A percentile compares a stretch with the other conserved stretches of the same genome.
phyloP scores from a whole-genome alignment of 2,113 vertebrate species.

The Brachypodius melanocephalos region DNA sequence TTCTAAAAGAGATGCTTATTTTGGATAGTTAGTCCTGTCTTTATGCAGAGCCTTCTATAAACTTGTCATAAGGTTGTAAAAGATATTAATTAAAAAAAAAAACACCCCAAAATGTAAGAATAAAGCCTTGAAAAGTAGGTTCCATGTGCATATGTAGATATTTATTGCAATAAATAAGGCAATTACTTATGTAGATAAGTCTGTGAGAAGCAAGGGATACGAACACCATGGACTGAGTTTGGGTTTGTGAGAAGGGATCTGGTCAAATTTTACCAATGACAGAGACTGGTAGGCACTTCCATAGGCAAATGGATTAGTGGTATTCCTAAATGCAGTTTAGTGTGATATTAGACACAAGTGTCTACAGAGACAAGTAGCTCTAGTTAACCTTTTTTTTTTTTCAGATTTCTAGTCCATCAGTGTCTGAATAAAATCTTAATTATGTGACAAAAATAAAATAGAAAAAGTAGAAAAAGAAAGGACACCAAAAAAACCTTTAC shows the following conservation, averaged over 20 bases:
- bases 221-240: background rate
- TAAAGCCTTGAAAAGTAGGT: background rate
- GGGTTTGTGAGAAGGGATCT: background rate
- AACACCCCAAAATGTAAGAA: background rate
- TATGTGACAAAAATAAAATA: background rate
- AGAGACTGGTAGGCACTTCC: background rate
- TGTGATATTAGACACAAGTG: background rate
- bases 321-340: background rate
- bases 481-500: accelerated
- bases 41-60: background rate
- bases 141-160: background rate
- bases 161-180: background rate
- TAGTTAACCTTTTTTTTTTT: background rate
- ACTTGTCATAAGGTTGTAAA: background rate
- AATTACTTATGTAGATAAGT: background rate
- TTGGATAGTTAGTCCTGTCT: background rate
- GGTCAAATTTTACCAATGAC: background rate
- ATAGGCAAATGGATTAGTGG: background rate
- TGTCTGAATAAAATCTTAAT: background rate
- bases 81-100: background rate
- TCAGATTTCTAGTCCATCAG: background rate
- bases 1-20: background rate
- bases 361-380: background rate
- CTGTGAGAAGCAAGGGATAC: background rate
- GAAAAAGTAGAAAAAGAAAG: background rate